Evolutionary conservation across 2,113 vertebrate species (phyloP).

Genomic region (Eurystomus gularis): DNA sequence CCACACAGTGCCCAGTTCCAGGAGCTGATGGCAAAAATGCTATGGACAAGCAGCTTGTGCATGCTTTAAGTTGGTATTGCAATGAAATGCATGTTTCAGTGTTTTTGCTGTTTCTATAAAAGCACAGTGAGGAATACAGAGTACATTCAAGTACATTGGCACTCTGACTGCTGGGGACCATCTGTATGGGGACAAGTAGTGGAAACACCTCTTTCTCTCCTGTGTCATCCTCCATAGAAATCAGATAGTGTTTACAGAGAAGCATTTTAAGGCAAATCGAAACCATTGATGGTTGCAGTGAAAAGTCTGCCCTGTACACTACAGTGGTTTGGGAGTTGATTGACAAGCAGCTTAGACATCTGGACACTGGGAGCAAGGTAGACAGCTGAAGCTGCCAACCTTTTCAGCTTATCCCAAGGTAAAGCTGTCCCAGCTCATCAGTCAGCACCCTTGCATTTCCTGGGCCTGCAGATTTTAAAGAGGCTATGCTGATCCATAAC

Average conservation of each 20-base stretch:
- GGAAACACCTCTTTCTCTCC: background rate
- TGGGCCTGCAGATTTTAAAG: constrained; percentile 7
- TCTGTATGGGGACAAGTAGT: background rate
- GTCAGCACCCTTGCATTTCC: constrained; percentile 5
- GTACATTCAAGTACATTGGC: background rate
- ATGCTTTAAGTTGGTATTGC: background rate
- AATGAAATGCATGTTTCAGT: background rate
- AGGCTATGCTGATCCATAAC: background rate
- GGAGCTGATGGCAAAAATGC: background rate
- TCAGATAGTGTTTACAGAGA: background rate
- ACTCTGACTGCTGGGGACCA: background rate
- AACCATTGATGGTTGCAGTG: background rate
- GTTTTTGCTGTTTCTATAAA: background rate
- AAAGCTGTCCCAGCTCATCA: constrained; percentile 43
- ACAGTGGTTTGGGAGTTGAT: background rate
- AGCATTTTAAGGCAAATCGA: background rate
- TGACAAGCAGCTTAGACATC: constrained; percentile 40
- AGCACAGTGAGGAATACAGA: background rate
- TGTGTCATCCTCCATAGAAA: background rate
- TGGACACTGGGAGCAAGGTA: background rate
- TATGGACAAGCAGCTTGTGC: background rate
- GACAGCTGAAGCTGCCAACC: constrained; percentile 46
- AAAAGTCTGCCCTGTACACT: constrained; percentile 16
- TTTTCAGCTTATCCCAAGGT: constrained; percentile 19
- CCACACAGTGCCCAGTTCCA: background rate